Evolutionary conservation across 2,797 vertebrate genomes (phyloP).

Genomic region (Crenuchus spilurus): DNA sequence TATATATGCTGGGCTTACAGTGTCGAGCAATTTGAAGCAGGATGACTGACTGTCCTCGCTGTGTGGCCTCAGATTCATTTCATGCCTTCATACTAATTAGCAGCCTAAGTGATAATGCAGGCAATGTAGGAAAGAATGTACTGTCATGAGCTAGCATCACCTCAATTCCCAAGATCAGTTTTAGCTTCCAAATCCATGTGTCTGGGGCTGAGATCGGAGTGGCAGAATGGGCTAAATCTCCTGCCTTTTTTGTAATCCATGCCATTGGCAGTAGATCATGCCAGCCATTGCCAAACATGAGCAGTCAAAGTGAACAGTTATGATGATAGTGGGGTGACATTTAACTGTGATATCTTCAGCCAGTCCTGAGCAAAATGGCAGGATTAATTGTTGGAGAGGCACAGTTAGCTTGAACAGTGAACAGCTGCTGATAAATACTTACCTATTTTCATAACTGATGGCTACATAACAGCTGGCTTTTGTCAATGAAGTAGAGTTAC

Average conservation of each 20-base stretch:
- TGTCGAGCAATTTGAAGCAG: slow-evolving; percentile 15
- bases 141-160: slow-evolving; percentile 22
- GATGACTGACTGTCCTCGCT: slow-evolving; percentile 24
- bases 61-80: slow-evolving; percentile 23
- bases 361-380: too few relatives aligned
- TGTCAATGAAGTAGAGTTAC: too few relatives aligned
- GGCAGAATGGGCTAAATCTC: slow-evolving; percentile 19
- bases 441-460: too few relatives aligned
- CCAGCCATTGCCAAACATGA: slow-evolving; percentile 9
- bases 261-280: slow-evolving; percentile 26
- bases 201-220: slow-evolving; percentile 23
- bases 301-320: slow-evolving; percentile 27
- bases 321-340: slow-evolving; percentile 1
- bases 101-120: slow-evolving; percentile 8
- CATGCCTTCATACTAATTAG: slow-evolving; percentile 45
- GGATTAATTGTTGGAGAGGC: too few relatives aligned
- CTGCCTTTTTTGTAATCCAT: slow-evolving; percentile 26
- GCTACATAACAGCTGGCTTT: too few relatives aligned
- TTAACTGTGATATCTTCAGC: not conserved
- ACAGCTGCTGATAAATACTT: too few relatives aligned
- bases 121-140: not conserved
- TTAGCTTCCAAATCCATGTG: slow-evolving; percentile 12
- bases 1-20: slow-evolving; percentile 11
- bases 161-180: slow-evolving; percentile 27
- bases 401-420: too few relatives aligned